Evolutionary conservation across 1,140 invertebrate species (phyloP).

Genomic region (Sarcophaga peregrina): DNA sequence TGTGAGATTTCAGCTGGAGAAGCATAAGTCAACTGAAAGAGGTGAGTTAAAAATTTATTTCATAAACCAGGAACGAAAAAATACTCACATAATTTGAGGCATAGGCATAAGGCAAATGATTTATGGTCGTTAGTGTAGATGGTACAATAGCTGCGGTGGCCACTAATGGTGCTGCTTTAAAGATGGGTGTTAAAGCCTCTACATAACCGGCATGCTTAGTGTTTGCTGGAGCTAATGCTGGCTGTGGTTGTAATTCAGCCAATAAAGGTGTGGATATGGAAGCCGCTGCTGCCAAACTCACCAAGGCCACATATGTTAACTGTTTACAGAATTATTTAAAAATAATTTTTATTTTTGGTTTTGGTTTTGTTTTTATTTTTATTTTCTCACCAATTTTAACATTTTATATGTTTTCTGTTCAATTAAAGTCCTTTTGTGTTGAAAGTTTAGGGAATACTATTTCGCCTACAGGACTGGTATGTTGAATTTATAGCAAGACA

Average conservation of each 20-base stretch:
- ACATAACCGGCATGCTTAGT: constrained; percentile 43
- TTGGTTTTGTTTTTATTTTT: neutral
- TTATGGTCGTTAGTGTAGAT: constrained; percentile 1
- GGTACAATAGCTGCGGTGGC: constrained; percentile 16
- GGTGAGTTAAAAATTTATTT: neutral
- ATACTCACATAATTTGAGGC: constrained; percentile 43
- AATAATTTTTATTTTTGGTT: neutral
- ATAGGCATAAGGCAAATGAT: constrained; percentile 40
- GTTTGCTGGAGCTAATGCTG: constrained; percentile 34
- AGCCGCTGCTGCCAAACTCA: neutral
- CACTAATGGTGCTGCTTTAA: neutral
- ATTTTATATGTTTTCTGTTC: neutral
- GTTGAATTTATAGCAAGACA: too few relatives aligned
- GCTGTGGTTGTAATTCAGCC: constrained; percentile 35
- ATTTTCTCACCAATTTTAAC: constrained; percentile 3
- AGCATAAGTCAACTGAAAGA: constrained; percentile 32
- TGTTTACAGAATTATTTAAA: neutral
- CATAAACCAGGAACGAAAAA: neutral
- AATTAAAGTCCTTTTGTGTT: too few relatives aligned
- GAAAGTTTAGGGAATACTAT: too few relatives aligned
- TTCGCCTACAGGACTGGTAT: too few relatives aligned
- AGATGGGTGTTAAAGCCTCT: constrained; percentile 24
- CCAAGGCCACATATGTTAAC: neutral
- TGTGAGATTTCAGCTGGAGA: constrained; percentile 36
- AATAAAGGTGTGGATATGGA: constrained; percentile 31